Base-by-base conservation (phyloP, 2,888 invertebrate genomes). In the Lasioglossum zephyrum region DNA sequence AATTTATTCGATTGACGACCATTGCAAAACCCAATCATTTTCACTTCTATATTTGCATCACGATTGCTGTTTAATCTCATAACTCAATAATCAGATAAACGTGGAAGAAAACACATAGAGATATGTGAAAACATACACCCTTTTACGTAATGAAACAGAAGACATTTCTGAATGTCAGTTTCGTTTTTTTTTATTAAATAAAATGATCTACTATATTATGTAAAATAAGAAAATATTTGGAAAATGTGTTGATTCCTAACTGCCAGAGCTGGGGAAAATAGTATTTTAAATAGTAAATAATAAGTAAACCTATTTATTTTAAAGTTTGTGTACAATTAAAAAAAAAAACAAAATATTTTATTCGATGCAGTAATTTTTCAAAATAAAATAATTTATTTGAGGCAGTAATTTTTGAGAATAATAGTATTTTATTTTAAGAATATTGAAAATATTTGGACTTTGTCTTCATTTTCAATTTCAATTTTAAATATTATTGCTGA, bases 1-100 rank as follows among this genome's bases (percentile, higher is more conserved):
- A 60, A 22, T 69, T 70, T 41, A 57, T n/a, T 18, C 36, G 36
- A 66, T 79, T 36, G 47, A 73, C 39, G 63, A 63, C n/a, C 73
- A n/a, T 11, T 53, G 31, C 16, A 70, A 70, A 69, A 4, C 22
- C 0, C 4, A 18, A 22, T 69, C 49, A 31, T 44, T 36, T 41
- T 70, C 26, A 47, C 18, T 47, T 70, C n/a, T 44, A 26, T 11
- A n/a, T 72, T 76, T 47, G 39, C 6, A 53, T 16, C 41, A 22
- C 63, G 36, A 53, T 26, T 47, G 41, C 69, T n/a, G 13, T 41
- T 75, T 47, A 36, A 74, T 66, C 74, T 16, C 26, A 41, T 31
- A 49, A 69, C 36, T 73, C 13, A 39, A 9, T 16, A 9, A 36
- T 44, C 39, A 36, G 6, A 79, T 8, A 9, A 41, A 44, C 6